phyloP scores from a whole-genome alignment of 2,113 vertebrate species.

The Neolamprologus longior region DNA sequence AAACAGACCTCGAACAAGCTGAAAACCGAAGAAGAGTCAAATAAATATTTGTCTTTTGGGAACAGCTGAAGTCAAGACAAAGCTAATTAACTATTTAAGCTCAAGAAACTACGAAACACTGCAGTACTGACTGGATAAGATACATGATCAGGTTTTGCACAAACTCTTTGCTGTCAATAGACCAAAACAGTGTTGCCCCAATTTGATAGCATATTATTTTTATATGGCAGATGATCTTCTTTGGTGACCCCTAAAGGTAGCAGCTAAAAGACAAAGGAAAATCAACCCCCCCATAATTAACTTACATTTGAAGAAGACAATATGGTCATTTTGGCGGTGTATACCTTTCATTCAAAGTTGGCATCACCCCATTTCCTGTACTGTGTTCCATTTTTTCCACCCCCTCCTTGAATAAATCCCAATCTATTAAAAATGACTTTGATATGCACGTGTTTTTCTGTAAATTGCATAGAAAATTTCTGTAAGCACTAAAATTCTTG shows the following conservation, averaged over 20 bases:
- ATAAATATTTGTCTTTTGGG: neutral
- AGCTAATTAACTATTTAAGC: neutral
- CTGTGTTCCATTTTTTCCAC: neutral
- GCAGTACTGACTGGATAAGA: neutral
- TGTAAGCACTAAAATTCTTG: neutral
- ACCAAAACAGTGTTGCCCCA: neutral
- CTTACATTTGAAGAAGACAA: neutral
- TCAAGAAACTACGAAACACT: neutral
- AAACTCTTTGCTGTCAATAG: neutral
- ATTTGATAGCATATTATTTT: neutral
- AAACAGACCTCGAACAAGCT: neutral
- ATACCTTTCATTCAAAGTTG: neutral
- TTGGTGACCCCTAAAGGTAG: neutral
- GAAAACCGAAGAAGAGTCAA: neutral
- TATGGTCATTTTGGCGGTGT: neutral
- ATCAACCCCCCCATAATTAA: neutral
- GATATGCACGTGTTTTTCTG: neutral
- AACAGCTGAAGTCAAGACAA: neutral
- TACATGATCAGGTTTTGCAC: neutral
- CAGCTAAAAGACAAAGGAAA: neutral
- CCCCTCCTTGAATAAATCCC: neutral
- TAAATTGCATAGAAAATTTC: neutral
- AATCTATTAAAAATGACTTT: neutral
- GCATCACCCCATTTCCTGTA: neutral
- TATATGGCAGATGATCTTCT: neutral